Conservation (phyloP, 2,888 invertebrate species). For the Aleiodes testaceus region DNA sequence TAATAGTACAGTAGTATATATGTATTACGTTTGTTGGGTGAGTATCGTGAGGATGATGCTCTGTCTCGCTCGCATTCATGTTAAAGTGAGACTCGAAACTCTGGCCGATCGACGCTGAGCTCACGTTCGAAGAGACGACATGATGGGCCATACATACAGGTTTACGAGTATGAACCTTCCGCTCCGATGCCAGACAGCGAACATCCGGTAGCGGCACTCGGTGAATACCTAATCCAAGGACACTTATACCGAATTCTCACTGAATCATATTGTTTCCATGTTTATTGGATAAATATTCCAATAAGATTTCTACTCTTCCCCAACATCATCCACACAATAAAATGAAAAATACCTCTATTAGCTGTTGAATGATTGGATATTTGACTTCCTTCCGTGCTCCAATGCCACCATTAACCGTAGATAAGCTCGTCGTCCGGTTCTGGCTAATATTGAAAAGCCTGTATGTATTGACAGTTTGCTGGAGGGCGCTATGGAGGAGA, state of each 20-base stretch:
- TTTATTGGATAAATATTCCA: conserved; percentile 1
- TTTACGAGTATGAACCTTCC: conserved; percentile 40
- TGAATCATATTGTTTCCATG: background rate
- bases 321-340: conserved; percentile 1
- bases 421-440: conserved; percentile 61
- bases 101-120: conserved; percentile 10
- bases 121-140: conserved; percentile 29
- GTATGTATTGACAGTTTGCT: conserved; percentile 64
- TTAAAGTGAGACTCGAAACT: background rate
- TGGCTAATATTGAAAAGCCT: conserved; percentile 69
- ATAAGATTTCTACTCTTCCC: background rate
- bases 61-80: conserved; percentile 18
- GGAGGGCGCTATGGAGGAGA: conserved; percentile 54
- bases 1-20: background rate
- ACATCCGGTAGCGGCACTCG: conserved; percentile 30
- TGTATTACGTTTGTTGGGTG: conserved; percentile 51
- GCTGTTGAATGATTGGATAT: conserved; percentile 19
- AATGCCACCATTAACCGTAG: conserved; percentile 63
- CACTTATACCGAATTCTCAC: background rate
- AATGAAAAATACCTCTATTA: conserved; percentile 27
- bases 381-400: conserved; percentile 43
- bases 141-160: conserved; percentile 17
- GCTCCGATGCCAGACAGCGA: conserved; percentile 28
- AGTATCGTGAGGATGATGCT: conserved; percentile 52
- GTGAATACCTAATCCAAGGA: conserved; percentile 29